These are phyloP conservation scores for Sciurus carolinensis DNA, from an alignment of 2,797 vertebrate genomes.

Conservation along the genomic window DNA sequence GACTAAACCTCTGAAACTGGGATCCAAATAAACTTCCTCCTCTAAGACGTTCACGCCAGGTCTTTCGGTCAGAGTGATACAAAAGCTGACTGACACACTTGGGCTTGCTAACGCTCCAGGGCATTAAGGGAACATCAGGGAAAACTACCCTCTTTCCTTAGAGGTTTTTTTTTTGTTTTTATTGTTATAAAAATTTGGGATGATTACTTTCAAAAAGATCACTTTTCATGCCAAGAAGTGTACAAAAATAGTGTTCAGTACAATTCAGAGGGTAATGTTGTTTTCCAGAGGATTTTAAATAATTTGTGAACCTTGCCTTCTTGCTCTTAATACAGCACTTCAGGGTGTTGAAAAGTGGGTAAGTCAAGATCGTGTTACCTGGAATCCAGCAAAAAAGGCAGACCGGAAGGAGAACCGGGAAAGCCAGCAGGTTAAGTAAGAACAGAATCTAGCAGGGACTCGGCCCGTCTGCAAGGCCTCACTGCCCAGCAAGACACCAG, in stretches of 20 bases:
- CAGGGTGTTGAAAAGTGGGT: not conserved
- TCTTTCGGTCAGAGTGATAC: too few species aligned
- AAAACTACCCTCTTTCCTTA: too few species aligned
- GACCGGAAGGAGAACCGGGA: not conserved
- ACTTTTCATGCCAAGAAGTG: not conserved
- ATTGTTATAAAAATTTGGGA: not conserved
- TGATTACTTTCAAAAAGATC: not conserved
- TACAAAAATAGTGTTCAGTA: not conserved
- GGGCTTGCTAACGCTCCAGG: not conserved
- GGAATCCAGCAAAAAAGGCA: not conserved
- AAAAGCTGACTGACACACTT: too few species aligned
- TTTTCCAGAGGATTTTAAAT: not conserved
- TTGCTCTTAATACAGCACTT: not conserved
- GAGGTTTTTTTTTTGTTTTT: not conserved
- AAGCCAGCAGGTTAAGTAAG: not conserved
- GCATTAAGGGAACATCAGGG: not conserved
- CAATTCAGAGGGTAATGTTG: not conserved
- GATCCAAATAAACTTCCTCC: too few species aligned
- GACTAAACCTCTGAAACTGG: too few species aligned
- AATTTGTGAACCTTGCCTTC: not conserved
- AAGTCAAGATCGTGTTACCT: not conserved
- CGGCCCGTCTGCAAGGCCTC: not conserved
- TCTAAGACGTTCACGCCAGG: too few species aligned
- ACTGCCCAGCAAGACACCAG: rapidly evolving
- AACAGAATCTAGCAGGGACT: rapidly evolving